A percentile compares a stretch with the other conserved stretches of the same genome.
Conservation (phyloP, 2,113 vertebrate species). For the Aplodontia rufa region DNA sequence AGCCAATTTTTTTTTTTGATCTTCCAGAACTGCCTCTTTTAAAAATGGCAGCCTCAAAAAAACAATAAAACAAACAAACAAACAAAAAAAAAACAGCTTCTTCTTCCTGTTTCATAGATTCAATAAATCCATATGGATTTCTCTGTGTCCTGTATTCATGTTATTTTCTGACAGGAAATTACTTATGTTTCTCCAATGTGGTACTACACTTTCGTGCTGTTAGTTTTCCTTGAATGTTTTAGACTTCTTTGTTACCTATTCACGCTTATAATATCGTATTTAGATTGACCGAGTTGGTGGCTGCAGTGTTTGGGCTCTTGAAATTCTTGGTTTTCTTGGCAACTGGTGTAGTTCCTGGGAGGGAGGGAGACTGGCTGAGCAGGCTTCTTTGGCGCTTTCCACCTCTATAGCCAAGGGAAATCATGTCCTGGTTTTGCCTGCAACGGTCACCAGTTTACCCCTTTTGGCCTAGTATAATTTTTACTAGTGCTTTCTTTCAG, state of each 20-base stretch:
- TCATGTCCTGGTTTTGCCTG: not conserved
- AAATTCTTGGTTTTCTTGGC: slow-evolving; percentile 5
- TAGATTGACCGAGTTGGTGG: not conserved
- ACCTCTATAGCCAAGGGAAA: not conserved
- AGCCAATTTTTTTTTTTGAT: not conserved
- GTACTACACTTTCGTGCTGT: not conserved
- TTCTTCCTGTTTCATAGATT: slow-evolving; percentile 20
- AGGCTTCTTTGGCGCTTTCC: not conserved
- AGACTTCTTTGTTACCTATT: not conserved
- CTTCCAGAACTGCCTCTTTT: slow-evolving; percentile 32
- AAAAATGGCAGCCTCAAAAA: slow-evolving; percentile 35
- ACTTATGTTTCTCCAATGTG: not conserved
- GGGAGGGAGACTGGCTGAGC: not conserved
- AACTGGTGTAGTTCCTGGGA: not conserved
- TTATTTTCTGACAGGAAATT: not conserved
- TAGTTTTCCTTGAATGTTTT: not conserved
- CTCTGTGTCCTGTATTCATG: not conserved
- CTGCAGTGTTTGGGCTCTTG: not conserved
- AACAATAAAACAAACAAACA: too few species aligned
- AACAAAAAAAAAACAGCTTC: too few species aligned
- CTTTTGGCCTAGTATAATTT: not conserved
- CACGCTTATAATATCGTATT: not conserved
- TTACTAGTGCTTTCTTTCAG: slow-evolving; percentile 1
- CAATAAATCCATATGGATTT: not conserved
- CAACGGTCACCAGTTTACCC: not conserved